Percentiles rank a stretch among this genome's conserved stretches.
phyloP scores from a whole-genome alignment of 2,797 vertebrate genomes.

The Enteromius unitaeniatus region DNA sequence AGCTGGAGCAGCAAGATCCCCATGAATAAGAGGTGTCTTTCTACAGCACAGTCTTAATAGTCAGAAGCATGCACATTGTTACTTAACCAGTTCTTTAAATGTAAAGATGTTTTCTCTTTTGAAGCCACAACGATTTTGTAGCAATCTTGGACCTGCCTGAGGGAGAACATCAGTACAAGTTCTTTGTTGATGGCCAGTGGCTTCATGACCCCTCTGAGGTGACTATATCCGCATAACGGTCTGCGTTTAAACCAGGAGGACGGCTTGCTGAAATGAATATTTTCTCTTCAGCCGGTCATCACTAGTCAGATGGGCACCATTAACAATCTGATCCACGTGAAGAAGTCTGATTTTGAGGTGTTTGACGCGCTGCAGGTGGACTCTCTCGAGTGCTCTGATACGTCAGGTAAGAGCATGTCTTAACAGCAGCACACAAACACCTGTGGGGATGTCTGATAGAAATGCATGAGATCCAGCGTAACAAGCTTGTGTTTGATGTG shows the following conservation, averaged over 20 bases:
- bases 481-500: neutral
- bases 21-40: conserved; percentile 91
- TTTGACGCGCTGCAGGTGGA: conserved; percentile 96
- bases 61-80: neutral
- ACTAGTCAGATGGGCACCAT: conserved; percentile 97
- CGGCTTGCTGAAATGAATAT: neutral
- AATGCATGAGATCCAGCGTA: neutral
- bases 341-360: conserved; percentile 98
- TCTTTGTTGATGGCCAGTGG: conserved; percentile 98
- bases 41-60: neutral
- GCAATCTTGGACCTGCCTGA: conserved; percentile 96
- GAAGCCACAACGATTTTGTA: conserved; percentile 96
- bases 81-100: neutral
- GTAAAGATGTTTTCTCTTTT: neutral
- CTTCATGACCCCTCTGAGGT: conserved; percentile 95
- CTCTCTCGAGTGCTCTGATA: conserved; percentile 94
- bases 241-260: neutral
- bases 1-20: conserved; percentile 96
- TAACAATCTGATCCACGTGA: conserved; percentile 97
- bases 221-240: conserved; percentile 54
- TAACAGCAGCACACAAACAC: neutral
- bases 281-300: conserved; percentile 80
- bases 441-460: neutral
- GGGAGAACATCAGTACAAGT: conserved; percentile 98
- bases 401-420: conserved; percentile 79